Percentiles rank a stretch among this genome's conserved stretches.
These are phyloP conservation scores for Parnassius smintheus DNA, from an alignment of 2,888 invertebrate genomes.

Conservation along the genomic window DNA sequence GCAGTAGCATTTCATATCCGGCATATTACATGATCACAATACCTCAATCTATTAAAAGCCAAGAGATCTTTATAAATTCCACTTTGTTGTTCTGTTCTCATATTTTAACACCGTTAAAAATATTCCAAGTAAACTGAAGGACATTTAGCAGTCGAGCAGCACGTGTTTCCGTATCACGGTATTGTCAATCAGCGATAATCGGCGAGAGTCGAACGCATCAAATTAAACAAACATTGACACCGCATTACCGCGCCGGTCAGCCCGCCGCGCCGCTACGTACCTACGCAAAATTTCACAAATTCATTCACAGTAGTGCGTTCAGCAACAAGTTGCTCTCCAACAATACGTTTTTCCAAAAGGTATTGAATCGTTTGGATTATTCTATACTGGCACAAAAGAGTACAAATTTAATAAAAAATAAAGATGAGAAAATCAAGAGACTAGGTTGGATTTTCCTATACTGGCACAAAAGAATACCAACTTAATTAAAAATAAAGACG, in stretches of 20 bases:
- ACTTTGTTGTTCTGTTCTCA: too few species aligned
- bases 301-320: slow-evolving; percentile 15
- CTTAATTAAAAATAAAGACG: too few species aligned
- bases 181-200: slow-evolving; percentile 19
- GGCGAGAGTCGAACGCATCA: slow-evolving; percentile 20
- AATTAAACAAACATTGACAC: slow-evolving; percentile 24
- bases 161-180: slow-evolving; percentile 4
- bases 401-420: too few species aligned
- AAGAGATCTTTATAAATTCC: too few species aligned
- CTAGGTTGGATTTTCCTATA: too few species aligned
- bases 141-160: neutral
- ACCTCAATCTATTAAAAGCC: too few species aligned
- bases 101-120: too few species aligned
- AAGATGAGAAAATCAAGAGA: too few species aligned
- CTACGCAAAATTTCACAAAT: slow-evolving; percentile 24
- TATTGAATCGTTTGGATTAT: neutral
- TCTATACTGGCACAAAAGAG: too few species aligned
- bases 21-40: too few species aligned
- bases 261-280: neutral
- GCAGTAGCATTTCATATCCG: too few species aligned
- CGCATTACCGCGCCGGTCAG: slow-evolving; percentile 13
- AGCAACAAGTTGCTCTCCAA: slow-evolving; percentile 38
- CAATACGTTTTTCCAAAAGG: slow-evolving; percentile 35
- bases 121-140: neutral
- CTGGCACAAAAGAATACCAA: too few species aligned